phyloP scores from a whole-genome alignment of 2,888 invertebrate species.

The Drosophila robusta region DNA sequence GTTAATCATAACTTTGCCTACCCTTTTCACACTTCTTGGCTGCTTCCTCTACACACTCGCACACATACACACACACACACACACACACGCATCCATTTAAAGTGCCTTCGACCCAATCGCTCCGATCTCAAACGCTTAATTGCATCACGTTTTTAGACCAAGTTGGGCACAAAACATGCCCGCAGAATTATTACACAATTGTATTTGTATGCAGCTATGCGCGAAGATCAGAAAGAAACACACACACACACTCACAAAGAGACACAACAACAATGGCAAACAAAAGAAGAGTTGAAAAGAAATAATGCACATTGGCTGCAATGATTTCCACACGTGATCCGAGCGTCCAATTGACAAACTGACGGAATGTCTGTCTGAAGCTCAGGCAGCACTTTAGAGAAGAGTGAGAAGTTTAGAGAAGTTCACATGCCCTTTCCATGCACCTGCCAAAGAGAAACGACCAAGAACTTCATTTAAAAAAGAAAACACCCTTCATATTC shows the following conservation, averaged over 20 bases:
- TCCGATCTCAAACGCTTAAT: conserved; percentile 67
- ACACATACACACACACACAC: conserved; percentile 9
- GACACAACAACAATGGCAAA: conserved; percentile 6
- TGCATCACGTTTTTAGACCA: conserved; percentile 81
- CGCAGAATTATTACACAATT: conserved; percentile 77
- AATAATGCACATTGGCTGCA: conserved; percentile 70
- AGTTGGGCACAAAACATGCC: conserved; percentile 41
- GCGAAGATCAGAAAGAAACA: conserved; percentile 28
- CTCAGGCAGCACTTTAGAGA: background rate
- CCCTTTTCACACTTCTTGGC: conserved; percentile 66
- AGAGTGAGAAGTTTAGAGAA: background rate
- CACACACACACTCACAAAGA: conserved; percentile 7
- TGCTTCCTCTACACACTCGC: conserved; percentile 20
- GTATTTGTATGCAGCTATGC: conserved; percentile 35
- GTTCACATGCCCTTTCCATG: background rate
- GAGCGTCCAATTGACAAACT: conserved; percentile 49
- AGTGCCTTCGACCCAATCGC: conserved; percentile 54
- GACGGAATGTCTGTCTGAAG: conserved; percentile 32
- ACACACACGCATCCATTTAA: conserved; percentile 25
- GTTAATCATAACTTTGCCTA: conserved; percentile 75
- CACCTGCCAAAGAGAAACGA: background rate
- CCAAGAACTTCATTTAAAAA: too few species aligned
- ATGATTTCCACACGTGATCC: conserved; percentile 72
- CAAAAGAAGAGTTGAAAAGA: conserved; percentile 41
- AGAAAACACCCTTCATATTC: too few species aligned